Evolutionary conservation across 2,797 vertebrate species (phyloP).

Genomic region (Sitta carolinensis): DNA sequence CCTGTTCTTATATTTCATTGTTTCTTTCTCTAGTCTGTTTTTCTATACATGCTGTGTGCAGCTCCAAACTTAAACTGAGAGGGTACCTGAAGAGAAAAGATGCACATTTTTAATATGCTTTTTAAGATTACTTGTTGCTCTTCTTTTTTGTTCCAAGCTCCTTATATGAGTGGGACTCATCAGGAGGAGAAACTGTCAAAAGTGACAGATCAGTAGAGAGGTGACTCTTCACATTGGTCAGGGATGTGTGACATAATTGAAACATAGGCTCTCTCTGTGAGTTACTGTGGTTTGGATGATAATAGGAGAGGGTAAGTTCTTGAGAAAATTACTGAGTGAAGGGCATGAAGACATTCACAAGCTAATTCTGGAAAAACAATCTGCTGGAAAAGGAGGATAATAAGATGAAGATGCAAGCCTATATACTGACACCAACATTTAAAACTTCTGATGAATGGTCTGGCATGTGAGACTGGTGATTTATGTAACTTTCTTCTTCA

Average conservation of each 20-base stretch:
- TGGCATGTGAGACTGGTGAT: neutral
- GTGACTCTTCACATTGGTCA: neutral
- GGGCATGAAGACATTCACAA: neutral
- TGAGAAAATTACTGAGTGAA: neutral
- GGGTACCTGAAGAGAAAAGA: neutral
- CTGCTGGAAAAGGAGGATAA: neutral
- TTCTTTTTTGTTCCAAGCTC: neutral
- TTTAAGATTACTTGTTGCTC: neutral
- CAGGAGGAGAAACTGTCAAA: neutral
- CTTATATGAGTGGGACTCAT: neutral
- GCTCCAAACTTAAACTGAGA: neutral
- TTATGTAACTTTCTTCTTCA: conserved; percentile 5
- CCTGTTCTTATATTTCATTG: neutral
- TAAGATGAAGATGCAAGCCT: neutral
- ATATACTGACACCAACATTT: neutral
- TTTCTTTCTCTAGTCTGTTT: neutral
- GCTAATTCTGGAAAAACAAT: neutral
- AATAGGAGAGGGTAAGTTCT: neutral
- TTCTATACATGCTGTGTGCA: accelerated
- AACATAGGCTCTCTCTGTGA: neutral
- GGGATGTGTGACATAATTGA: neutral
- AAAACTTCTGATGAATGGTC: neutral
- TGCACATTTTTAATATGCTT: neutral
- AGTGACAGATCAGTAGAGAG: neutral
- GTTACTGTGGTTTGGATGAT: neutral